Base-by-base conservation (phyloP, 2,797 vertebrate genomes). In the Pipistrellus pygmaeus region DNA sequence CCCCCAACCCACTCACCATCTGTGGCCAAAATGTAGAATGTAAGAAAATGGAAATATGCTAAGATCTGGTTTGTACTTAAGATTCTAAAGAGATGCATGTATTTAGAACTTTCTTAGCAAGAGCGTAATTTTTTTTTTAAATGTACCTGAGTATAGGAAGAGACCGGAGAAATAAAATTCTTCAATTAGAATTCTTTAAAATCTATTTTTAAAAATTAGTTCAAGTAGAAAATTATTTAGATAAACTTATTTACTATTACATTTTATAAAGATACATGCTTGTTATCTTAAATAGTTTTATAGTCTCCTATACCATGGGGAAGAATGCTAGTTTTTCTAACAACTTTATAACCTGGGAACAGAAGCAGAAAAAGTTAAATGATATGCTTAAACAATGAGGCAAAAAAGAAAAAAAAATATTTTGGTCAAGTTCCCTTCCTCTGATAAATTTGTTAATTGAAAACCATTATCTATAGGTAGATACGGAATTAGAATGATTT, bases 11-110 rank as follows among this genome's bases (percentile, higher is more conserved):
- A 55, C 2, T 89, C 41, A 46, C 2, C 14, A 88, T 46, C n/a
- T 90, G 25, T 62, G 66, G 64, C 35, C 64, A 90, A 93, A 81
- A 93, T 30, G 4, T 57, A 92, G 35, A 88, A n/a, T 62, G 55
- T 51, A 53, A 55, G 30, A 66, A 82, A 91, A 73, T 83, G 25
- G 57, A 95, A 91, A 83, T 41, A 78, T 20, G 23, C 32, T 78
- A 48, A 76, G 69, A 89, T 75, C 32, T 89, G 76, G 18, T 87
- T 87, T 94, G 23, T 62, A 89, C 90, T 46, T 81, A 53, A 83
- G 41, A 69, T 75, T 82, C 71, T 88, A 91, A 82, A 94, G 38
- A 88, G 83, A 87, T 27, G 32, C 20, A 71, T 30, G 44, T 77
- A 57, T 25, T 85, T 10, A 23, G 41, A 80, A 69, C 48, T 85